These are phyloP conservation scores for Sinodicranocentrus sp. DNA, from an alignment of 2,888 invertebrate genomes.

Conservation along the genomic window DNA sequence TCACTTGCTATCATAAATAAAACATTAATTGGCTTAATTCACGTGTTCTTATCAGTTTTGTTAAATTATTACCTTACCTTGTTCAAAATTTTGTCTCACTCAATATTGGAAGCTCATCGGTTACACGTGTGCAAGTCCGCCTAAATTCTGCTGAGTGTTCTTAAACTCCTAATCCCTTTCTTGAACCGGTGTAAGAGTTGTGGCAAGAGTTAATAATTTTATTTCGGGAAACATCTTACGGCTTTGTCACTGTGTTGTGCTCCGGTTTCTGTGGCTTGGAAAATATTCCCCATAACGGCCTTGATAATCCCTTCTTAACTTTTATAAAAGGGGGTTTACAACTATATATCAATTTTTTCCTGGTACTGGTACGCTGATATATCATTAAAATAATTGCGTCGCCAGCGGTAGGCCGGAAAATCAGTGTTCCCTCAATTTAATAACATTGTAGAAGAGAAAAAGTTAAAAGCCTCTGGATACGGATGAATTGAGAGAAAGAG, in stretches of 20 bases:
- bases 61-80: neutral
- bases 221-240: too few relatives aligned
- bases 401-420: neutral
- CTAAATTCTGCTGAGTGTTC: too few relatives aligned
- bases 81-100: neutral
- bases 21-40: neutral
- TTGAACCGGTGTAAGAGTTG: too few relatives aligned
- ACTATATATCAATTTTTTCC: neutral
- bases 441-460: neutral
- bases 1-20: too few relatives aligned
- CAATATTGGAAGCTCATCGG: neutral
- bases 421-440: neutral
- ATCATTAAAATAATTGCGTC: constrained; percentile 48
- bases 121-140: too few relatives aligned
- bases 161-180: too few relatives aligned
- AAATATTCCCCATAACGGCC: neutral
- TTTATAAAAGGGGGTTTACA: neutral
- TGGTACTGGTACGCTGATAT: neutral
- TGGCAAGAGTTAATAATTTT: neutral
- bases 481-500: neutral
- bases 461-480: neutral
- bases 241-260: too few relatives aligned
- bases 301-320: neutral
- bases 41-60: neutral
- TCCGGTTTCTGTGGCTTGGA: neutral